Evolutionary conservation across 2,113 vertebrate genomes (phyloP), one percentile per base, ranked within the genome.

Genomic region (Terrapene triunguis): DNA sequence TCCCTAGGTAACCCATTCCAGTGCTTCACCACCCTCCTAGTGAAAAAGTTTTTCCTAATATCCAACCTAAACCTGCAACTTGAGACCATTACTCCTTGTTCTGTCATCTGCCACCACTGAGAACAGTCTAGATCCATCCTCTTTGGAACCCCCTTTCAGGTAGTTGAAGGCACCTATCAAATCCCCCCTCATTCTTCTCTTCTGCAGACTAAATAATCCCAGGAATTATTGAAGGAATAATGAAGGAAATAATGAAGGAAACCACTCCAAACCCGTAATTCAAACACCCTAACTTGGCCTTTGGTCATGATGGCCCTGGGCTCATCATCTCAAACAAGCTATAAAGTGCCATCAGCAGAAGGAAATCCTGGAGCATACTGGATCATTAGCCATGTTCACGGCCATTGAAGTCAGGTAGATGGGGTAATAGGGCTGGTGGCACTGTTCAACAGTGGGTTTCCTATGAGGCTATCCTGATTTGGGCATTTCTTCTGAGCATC

Each of bases 291-390:
- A 53, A 53, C 51, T 53, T 19, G 1, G 51, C 51, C 96, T 96
- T 97, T 96, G 96, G 97, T 93, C 84, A 10, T 2, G 42, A 59
- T 90, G 48, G 82, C 94, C 16, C 0, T 78, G 69, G 91, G 87
- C 87, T 83, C 0, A 0, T 55, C 86, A 35, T 82, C 72, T 80
- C n/a, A 24, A 85, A 86, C 42, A 1, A 89, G 84, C 84, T 94
- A 7, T 94, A 94, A 97, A 96, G 96, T 95, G 97, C 91, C 94
- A 83, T 79, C 86, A 82, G 74, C 1, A 3, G 53, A 44, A 92
- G 89, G 74, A 94, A 94, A 62, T 79, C 19, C 48, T 51, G 78
- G 82, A 72, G 16, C 59, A 80, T 65, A 35, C n/a, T 42, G 50
- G 38, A 88, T 38, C 51, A 81, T 82, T 62, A 59, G 27, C 27